A percentile compares a stretch with the other conserved stretches of the same genome.
Evolutionary conservation across 2,113 vertebrate species (phyloP).

Genomic region (Todiramphus chloris): DNA sequence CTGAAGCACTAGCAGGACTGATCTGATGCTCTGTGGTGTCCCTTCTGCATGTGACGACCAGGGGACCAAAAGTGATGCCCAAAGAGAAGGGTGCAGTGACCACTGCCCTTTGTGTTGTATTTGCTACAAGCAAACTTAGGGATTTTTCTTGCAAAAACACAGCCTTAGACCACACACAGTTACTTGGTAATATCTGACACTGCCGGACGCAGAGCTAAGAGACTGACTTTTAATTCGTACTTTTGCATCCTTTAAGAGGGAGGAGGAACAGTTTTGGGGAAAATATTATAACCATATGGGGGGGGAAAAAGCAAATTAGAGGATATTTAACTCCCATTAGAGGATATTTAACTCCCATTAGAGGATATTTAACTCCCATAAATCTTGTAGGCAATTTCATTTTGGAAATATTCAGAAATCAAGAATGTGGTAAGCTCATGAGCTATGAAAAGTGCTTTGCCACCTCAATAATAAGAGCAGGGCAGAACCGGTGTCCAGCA

Average conservation of each 20-base stretch:
- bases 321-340: neutral
- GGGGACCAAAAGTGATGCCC: neutral
- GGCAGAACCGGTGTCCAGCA: neutral
- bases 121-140: neutral
- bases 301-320: neutral
- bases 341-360: too few relatives aligned
- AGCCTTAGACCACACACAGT: neutral
- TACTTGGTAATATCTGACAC: neutral
- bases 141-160: neutral
- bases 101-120: neutral
- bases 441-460: neutral
- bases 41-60: neutral
- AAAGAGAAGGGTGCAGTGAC: neutral
- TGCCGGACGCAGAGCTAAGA: neutral
- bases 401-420: conserved; percentile 33
- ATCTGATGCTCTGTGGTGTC: neutral
- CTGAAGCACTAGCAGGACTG: neutral
- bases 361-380: neutral
- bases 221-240: neutral
- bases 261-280: neutral
- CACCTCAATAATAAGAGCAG: conserved; percentile 29
- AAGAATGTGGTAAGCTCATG: neutral
- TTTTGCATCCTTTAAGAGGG: neutral
- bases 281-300: neutral
- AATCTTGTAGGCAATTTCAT: neutral